phyloP scores from a whole-genome alignment of 2,113 vertebrate species.

The Myiozetetes cayanensis region DNA sequence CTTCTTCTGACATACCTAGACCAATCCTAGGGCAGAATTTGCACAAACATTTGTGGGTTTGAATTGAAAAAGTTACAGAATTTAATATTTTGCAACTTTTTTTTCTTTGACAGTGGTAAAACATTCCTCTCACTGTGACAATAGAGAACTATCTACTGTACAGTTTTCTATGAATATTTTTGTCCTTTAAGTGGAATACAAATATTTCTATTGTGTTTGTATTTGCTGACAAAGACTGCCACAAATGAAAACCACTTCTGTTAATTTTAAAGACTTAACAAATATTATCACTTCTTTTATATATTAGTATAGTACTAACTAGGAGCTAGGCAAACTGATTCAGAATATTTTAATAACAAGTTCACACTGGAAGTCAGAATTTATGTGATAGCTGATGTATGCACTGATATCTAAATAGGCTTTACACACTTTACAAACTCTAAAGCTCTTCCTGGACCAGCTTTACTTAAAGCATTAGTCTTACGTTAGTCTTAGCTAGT shows the following conservation, averaged over 20 bases:
- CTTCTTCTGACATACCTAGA: background rate
- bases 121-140: background rate
- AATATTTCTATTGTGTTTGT: background rate
- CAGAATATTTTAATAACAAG: background rate
- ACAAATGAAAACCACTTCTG: background rate
- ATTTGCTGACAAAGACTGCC: background rate
- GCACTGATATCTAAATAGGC: background rate
- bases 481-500: background rate
- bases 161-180: background rate
- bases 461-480: background rate
- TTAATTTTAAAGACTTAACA: background rate
- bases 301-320: background rate
- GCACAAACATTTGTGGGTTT: background rate
- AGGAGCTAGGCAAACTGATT: background rate
- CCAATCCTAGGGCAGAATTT: background rate
- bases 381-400: background rate
- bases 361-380: background rate
- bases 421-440: background rate
- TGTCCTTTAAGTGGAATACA: background rate
- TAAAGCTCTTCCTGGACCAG: background rate
- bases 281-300: background rate
- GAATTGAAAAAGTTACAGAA: background rate
- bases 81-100: background rate
- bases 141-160: background rate
- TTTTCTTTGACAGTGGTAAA: background rate